Base-by-base conservation (phyloP, 23 tunicate genomes). In the Corella eumyota region DNA sequence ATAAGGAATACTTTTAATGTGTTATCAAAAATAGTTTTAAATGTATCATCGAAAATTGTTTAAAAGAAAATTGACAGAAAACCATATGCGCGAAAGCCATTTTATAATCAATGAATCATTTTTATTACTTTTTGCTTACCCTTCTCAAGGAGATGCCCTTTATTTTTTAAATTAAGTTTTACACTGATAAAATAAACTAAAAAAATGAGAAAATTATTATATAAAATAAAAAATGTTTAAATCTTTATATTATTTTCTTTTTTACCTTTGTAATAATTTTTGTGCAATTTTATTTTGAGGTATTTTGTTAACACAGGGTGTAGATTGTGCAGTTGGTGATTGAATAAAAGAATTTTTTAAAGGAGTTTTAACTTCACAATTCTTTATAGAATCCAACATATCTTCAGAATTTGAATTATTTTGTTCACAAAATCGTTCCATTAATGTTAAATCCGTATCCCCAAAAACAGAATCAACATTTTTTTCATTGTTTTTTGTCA, bases 401-500 rank as follows among this genome's bases (percentile, higher is more conserved):
- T 25, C 51, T 50, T 30, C 62, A 36, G 9, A 23, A 11, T 54
- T 34, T 9, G 33, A 1, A 7, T 6, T 32, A 6, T 45, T 13
- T 17, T 25, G 51, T 31, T 36, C 25, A 33, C 72, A 56, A 26
- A 68, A 54, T 15, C 45, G 49, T 66, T 81, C 90, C 32, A 81
- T 9, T 17, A 59, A 66, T n/a, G 79, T 61, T 17, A 78, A 52
- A 60, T 81, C 90, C 30, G 73, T 62, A 48, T 73, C 67, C 30
- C 67, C 73, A 81, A 81, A 81, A 25, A 50, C 61, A 19, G 90
- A 81, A 34, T 81, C 90, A 40, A 9, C 15, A 9, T 40, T 11
- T 40, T 40, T 11, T 40, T 40, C 48, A 9, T 40, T 11, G 11
- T 40, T 11, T 40, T 40, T 40, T 40, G n/a, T n/a, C n/a, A n/a